These are phyloP conservation scores for Gephyroberyx darwinii DNA, from an alignment of 2,797 vertebrate genomes.

Conservation along the genomic window DNA sequence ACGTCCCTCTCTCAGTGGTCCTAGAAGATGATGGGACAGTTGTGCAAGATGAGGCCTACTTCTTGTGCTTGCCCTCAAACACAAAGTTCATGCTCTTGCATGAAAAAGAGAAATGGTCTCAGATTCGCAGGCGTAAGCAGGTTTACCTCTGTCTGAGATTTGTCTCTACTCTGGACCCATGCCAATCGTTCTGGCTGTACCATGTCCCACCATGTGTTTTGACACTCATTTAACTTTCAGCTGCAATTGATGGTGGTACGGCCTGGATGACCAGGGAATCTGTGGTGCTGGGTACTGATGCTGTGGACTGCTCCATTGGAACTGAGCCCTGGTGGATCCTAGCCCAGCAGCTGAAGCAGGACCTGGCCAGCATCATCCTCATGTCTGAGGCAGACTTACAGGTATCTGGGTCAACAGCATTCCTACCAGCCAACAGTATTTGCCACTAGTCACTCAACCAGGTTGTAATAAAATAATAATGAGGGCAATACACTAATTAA, in stretches of 20 bases:
- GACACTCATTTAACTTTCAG: not conserved
- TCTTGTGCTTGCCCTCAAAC: constrained; percentile 88
- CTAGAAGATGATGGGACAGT: constrained; percentile 95
- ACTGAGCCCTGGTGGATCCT: constrained; percentile 81
- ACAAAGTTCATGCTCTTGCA: constrained; percentile 91
- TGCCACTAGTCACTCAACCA: not conserved
- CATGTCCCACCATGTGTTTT: not conserved
- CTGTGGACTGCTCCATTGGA: constrained; percentile 68
- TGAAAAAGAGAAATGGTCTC: constrained; percentile 84
- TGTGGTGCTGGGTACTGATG: constrained; percentile 68
- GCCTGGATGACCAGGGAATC: constrained; percentile 83
- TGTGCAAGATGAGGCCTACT: constrained; percentile 92
- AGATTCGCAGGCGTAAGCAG: constrained; percentile 71
- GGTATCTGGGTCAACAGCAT: constrained; percentile 70
- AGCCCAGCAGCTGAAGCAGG: constrained; percentile 85
- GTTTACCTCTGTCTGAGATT: not conserved
- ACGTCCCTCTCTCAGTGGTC: constrained; percentile 82
- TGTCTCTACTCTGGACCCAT: not conserved
- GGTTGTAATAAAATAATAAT: not conserved
- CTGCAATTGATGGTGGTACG: constrained; percentile 83
- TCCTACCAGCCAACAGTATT: not conserved
- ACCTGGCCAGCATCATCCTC: constrained; percentile 89
- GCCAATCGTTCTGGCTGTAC: not conserved
- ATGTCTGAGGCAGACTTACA: constrained; percentile 93
- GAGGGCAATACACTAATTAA: too few species aligned